Conservation (phyloP, 2,113 vertebrate species). For the Centropristis striata region DNA sequence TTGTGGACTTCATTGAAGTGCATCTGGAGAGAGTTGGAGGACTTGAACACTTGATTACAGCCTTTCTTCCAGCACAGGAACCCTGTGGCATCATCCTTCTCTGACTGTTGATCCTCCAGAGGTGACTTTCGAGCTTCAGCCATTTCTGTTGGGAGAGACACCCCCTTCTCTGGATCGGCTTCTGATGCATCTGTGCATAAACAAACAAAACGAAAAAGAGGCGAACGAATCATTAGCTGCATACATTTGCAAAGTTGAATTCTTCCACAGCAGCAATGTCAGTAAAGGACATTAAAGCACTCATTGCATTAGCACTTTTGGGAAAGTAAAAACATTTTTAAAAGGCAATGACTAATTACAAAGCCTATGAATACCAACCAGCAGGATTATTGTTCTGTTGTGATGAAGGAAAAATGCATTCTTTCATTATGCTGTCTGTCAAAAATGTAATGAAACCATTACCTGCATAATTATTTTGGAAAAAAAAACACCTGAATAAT, state of each 20-base stretch:
- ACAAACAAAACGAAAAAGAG: constrained; percentile 35
- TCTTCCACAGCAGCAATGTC: constrained; percentile 4
- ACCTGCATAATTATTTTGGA: not conserved
- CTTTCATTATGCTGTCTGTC: constrained; percentile 3
- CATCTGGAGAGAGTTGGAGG: constrained; percentile 94
- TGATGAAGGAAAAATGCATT: not conserved
- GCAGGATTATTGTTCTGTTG: constrained; percentile 19
- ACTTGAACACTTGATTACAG: constrained; percentile 98
- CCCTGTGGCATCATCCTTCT: constrained; percentile 91
- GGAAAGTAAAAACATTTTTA: constrained; percentile 1
- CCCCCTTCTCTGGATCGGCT: constrained; percentile 88
- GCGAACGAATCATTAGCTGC: constrained; percentile 9
- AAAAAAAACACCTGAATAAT: not conserved
- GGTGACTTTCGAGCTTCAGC: constrained; percentile 89
- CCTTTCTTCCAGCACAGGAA: constrained; percentile 99
- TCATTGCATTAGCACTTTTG: not conserved
- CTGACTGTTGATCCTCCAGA: constrained; percentile 85
- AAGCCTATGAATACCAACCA: constrained; percentile 18
- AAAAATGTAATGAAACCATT: constrained; percentile 27
- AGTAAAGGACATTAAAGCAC: constrained; percentile 27
- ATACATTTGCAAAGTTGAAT: constrained; percentile 6
- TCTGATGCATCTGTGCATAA: constrained; percentile 86
- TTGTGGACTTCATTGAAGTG: constrained; percentile 97
- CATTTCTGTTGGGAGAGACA: constrained; percentile 83
- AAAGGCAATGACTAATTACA: constrained; percentile 33